Conservation (phyloP, 2,888 invertebrate species). For the Nephrotoma appendiculata region DNA sequence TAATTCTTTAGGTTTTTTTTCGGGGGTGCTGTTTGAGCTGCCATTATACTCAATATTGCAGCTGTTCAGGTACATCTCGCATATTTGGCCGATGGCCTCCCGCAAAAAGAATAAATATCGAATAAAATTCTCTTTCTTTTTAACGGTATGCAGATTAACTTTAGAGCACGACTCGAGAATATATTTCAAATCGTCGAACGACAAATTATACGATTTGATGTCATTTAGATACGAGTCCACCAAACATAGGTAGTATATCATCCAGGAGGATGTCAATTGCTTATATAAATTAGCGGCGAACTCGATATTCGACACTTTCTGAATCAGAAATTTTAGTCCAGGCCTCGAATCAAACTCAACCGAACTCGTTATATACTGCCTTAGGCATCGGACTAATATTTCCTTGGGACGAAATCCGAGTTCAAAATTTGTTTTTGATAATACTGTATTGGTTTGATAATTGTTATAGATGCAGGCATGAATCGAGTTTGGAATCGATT, state of each 20-base stretch:
- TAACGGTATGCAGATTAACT: slow-evolving; percentile 35
- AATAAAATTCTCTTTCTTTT: slow-evolving; percentile 41
- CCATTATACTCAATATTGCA: slow-evolving; percentile 25
- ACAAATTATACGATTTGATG: slow-evolving; percentile 46
- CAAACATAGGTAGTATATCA: slow-evolving; percentile 72
- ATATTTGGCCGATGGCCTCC: slow-evolving; percentile 45
- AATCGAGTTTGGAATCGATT: slow-evolving; percentile 41
- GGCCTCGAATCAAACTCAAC: slow-evolving; percentile 81
- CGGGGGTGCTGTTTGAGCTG: neutral
- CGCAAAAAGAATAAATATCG: slow-evolving; percentile 45
- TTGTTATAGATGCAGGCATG: slow-evolving; percentile 33
- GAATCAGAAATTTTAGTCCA: slow-evolving; percentile 83
- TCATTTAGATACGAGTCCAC: slow-evolving; percentile 72
- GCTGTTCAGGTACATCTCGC: slow-evolving; percentile 39
- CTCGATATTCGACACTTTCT: slow-evolving; percentile 78
- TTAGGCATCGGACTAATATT: slow-evolving; percentile 60
- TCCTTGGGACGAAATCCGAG: slow-evolving; percentile 37
- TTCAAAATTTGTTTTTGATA: slow-evolving; percentile 30
- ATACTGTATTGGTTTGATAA: slow-evolving; percentile 22
- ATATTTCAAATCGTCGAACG: slow-evolving; percentile 44
- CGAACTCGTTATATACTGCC: slow-evolving; percentile 67
- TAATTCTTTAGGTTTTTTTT: slow-evolving; percentile 6
- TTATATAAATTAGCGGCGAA: slow-evolving; percentile 83
- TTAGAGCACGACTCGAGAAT: slow-evolving; percentile 45
- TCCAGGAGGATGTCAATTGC: slow-evolving; percentile 85